Conservation (phyloP, 2,888 invertebrate species). For the Ophion obscuratus region DNA sequence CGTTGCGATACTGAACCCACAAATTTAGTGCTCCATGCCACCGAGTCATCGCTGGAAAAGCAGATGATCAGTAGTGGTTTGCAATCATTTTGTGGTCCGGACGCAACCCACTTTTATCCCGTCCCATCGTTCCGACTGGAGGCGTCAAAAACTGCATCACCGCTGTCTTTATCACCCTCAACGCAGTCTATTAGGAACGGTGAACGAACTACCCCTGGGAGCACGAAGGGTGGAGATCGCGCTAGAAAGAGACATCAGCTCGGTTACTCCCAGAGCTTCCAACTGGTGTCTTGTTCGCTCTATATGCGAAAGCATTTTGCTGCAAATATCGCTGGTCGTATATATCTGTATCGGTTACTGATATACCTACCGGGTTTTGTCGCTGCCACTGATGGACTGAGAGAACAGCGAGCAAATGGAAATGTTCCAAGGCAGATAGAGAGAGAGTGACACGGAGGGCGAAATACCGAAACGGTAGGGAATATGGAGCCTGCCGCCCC, state of each 20-base stretch:
- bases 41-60: no score
- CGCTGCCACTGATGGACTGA: slow-evolving; percentile 47
- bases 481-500: slow-evolving; percentile 53
- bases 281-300: slow-evolving; percentile 16
- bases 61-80: not conserved
- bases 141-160: slow-evolving; percentile 12
- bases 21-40: no score
- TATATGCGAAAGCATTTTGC: slow-evolving; percentile 25
- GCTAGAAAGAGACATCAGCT: slow-evolving; percentile 34
- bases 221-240: slow-evolving; percentile 27
- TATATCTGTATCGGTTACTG: slow-evolving; percentile 37
- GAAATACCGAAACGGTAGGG: slow-evolving; percentile 22
- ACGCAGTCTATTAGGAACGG: slow-evolving; percentile 32
- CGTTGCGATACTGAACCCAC: no score
- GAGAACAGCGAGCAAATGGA: slow-evolving; percentile 29
- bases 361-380: slow-evolving; percentile 34
- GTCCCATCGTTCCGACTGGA: not conserved
- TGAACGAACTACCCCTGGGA: slow-evolving; percentile 60
- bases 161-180: slow-evolving; percentile 6
- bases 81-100: not conserved
- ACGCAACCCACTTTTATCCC: not conserved
- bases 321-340: slow-evolving; percentile 13
- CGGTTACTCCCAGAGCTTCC: slow-evolving; percentile 48
- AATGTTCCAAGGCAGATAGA: not conserved
- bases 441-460: not conserved